Evolutionary conservation across 2,113 vertebrate genomes (phyloP).

Genomic region (Seriola quinqueradiata): DNA sequence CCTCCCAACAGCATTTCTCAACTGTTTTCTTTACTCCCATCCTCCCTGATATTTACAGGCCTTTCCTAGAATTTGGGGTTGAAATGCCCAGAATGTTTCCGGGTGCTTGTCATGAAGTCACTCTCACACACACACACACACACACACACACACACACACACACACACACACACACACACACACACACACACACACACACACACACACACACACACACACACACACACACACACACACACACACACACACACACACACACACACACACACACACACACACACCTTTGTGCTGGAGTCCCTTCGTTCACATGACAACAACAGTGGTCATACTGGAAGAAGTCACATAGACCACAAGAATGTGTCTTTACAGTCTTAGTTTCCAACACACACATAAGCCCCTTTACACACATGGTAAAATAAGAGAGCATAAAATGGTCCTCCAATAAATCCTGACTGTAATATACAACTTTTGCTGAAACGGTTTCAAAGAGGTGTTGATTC

Average conservation of each 20-base stretch:
- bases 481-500: background rate
- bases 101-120: background rate
- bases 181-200: too few species aligned
- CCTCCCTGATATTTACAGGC: background rate
- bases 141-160: too few species aligned
- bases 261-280: background rate
- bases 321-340: background rate
- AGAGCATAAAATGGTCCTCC: background rate
- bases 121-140: background rate
- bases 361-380: background rate
- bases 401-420: background rate
- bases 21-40: background rate
- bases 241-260: too few species aligned
- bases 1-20: background rate
- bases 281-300: background rate
- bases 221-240: too few species aligned
- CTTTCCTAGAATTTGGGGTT: background rate
- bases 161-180: too few species aligned
- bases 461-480: background rate
- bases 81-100: constrained; percentile 34
- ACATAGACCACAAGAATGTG: background rate
- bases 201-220: too few species aligned
- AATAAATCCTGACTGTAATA: background rate
- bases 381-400: background rate
- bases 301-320: constrained; percentile 23